Evolutionary conservation across 2,888 invertebrate genomes (phyloP), one percentile per base, ranked within the genome.

Genomic region (Drosophila pseudotakahashii): DNA sequence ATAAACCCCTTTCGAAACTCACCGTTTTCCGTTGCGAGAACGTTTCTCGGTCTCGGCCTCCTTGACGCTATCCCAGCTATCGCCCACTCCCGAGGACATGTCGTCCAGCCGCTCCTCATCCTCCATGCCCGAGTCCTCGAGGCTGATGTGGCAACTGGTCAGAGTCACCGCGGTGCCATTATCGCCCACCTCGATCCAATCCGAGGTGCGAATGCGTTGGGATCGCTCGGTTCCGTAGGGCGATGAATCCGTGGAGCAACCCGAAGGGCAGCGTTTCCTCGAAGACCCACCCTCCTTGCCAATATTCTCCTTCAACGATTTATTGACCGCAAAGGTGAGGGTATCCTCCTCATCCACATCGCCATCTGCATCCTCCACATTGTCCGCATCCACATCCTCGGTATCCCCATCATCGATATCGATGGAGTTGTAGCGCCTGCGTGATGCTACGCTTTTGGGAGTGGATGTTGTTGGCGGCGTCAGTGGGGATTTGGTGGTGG

Each of bases 131-230:
- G 93, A 92, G 78, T 93, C 93, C 77, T 93, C 94, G 53, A 94
- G 92, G 63, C 93, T 93, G 53, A 94, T 94, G 83, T 94, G 93
- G 88, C 94, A 94, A 88, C 93, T 94, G 55, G 93, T 93, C 75
- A 93, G 88, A 7, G 93, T 92, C 47, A 94, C 93, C 86, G 93
- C 93, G 74, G 93, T 92, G 69, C 94, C 94, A 89, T 93, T 93
- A 77, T 93, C 93, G 63, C 92, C 92, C 73, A 94, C 92, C 86
- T 94, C 93, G 60, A 93, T 93, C 94, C 94, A 94, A 89, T 94
- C 94, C 0, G 93, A 93, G n/a, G 92, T 92, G 61, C 92, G 88
- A 44, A 92, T 92, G 51, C 92, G 88, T 57, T 91, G 89, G 44
- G 91, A 90, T 51, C 91, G 88, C 71, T 92, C 92, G 7, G 90